Base-by-base conservation (phyloP, 2,113 vertebrate genomes). In the Platysteira castanea region DNA sequence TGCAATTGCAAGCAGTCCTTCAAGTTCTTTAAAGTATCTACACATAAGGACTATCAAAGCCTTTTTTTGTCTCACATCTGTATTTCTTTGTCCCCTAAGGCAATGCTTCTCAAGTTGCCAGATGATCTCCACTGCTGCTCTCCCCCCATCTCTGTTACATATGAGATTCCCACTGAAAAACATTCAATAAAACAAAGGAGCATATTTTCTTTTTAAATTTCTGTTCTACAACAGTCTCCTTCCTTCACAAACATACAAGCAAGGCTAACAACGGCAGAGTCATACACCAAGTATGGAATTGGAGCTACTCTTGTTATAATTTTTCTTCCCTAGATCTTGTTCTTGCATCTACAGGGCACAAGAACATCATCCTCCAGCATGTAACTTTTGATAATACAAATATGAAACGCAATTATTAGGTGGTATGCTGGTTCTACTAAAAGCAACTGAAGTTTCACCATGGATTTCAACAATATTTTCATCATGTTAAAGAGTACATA, bases 71-170 rank as follows among this genome's bases (percentile, higher is more conserved):
- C 18, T 56, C 35, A 63, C 7, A 56, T 17, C 13, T 20, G 17
- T 73, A 60, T 49, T 76, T 88, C 49, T 64, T 70, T 54, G 35
- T 54, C 27, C 26, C 21, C 21, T 67, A 60, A 75, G 5, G 49
- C 74, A 94, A 53, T 0, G 2, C 16, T 27, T 77, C 63, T 60
- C 33, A 75, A 61, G 20, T 8, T 50, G 9, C 50, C 49, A 57
- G 22, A 22, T 17, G 87, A 86, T 2, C 6, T 35, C 21, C 39
- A 64, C 16, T 30, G 30, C 6, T 74, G 33, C 26, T 42, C 6
- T 89, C 15, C 15, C 27, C 30, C 10, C 11, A 59, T 2, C 1
- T 16, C 3, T 2, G 2, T 0, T 63, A 39, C 10, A 35, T 33
- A 50, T 8, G 7, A 1, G 0, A 63, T 46, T 35, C 30, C 67